Evolutionary conservation across 1,140 invertebrate species (phyloP).

Genomic region (Euwallacea fornicatus): DNA sequence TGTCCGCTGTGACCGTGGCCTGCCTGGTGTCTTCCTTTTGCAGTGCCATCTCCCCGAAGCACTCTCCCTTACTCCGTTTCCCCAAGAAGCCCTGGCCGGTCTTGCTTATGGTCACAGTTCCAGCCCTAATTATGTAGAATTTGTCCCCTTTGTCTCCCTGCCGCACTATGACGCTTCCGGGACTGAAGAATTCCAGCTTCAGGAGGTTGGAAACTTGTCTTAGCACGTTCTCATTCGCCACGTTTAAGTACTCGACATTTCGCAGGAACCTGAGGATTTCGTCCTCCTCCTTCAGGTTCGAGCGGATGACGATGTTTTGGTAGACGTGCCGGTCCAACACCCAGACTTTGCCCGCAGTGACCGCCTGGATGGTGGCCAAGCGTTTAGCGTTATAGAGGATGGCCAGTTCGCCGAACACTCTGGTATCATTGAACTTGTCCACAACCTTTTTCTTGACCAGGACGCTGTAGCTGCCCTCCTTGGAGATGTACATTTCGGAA

Average conservation of each 20-base stretch:
- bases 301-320: constrained; percentile 85
- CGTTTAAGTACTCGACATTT: constrained; percentile 81
- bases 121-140: constrained; percentile 94
- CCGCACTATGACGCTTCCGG: constrained; percentile 83
- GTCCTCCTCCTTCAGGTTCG: constrained; percentile 75
- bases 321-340: constrained; percentile 83
- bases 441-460: constrained; percentile 41
- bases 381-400: constrained; percentile 46
- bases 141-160: constrained; percentile 91
- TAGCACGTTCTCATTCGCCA: constrained; percentile 75
- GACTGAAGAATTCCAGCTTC: constrained; percentile 83
- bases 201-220: constrained; percentile 87
- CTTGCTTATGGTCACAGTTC: constrained; percentile 79
- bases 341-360: constrained; percentile 74
- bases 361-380: constrained; percentile 40
- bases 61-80: constrained; percentile 70
- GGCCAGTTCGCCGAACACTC: constrained; percentile 46
- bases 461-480: constrained; percentile 38
- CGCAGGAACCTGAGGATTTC: constrained; percentile 83
- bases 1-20: constrained; percentile 84
- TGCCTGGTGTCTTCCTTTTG: constrained; percentile 77
- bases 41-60: constrained; percentile 79
- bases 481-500: constrained; percentile 45
- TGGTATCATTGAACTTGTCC: constrained; percentile 37
- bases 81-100: constrained; percentile 61